A percentile compares a stretch with the other conserved stretches of the same genome.
Evolutionary conservation across 2,113 vertebrate species (phyloP).

Genomic region (Crocuta crocuta): DNA sequence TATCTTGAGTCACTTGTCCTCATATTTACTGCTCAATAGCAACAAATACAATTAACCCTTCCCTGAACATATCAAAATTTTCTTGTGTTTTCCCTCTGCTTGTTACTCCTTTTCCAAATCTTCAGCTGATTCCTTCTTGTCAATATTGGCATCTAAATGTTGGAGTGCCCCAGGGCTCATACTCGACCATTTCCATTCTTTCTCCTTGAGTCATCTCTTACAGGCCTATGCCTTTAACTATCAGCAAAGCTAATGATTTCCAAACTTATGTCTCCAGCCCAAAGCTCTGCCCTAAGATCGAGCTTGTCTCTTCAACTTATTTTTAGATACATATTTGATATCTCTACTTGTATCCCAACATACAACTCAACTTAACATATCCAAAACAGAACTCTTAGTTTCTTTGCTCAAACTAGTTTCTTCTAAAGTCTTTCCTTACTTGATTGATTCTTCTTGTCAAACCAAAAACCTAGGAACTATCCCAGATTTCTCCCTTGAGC

Average conservation of each 20-base stretch:
- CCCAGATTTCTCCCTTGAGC: background rate
- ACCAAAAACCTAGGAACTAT: background rate
- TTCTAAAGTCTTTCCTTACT: background rate
- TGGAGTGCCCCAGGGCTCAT: background rate
- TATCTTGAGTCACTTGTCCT: background rate
- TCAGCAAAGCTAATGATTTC: background rate
- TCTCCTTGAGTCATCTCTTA: background rate
- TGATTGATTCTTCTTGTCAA: background rate
- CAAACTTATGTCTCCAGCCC: background rate
- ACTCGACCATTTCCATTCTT: background rate
- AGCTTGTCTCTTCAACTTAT: background rate
- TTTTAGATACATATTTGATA: background rate
- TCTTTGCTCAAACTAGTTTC: background rate
- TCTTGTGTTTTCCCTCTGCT: background rate
- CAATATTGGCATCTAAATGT: background rate
- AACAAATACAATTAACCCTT: background rate
- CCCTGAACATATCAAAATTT: background rate
- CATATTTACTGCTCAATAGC: background rate
- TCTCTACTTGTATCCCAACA: background rate
- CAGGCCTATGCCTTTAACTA: background rate
- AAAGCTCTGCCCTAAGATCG: background rate
- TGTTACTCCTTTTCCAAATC: background rate
- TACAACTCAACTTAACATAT: background rate
- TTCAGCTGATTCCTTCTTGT: background rate
- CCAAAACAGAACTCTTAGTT: background rate